A percentile compares a stretch with the other conserved stretches of the same genome.
Evolutionary conservation across 2,113 vertebrate genomes (phyloP).

Genomic region (Dendropsophus ebraccatus): DNA sequence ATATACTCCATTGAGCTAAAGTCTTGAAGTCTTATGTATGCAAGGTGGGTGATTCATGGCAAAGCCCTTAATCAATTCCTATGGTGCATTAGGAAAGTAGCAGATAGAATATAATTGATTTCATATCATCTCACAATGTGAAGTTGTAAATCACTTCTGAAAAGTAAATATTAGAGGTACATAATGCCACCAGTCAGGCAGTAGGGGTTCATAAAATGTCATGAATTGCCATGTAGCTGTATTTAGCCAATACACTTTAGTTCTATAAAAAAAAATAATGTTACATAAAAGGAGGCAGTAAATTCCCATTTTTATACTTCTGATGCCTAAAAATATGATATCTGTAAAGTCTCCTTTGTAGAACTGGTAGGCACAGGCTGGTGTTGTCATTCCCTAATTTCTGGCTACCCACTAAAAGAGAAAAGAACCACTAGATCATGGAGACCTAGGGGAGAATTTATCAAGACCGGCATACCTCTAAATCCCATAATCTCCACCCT

Average conservation of each 20-base stretch:
- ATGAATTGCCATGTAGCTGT: background rate
- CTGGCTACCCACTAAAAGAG: background rate
- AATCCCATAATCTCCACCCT: no score
- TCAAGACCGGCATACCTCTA: no score
- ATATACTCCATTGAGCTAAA: background rate
- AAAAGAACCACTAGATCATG: no score
- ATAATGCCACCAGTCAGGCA: background rate
- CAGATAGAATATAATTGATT: background rate
- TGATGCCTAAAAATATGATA: background rate
- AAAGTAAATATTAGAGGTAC: background rate
- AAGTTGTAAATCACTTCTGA: background rate
- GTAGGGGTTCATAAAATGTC: background rate
- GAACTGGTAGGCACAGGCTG: background rate
- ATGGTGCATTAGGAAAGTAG: background rate
- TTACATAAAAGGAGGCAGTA: no score
- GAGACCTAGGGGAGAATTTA: no score
- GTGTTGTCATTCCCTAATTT: background rate
- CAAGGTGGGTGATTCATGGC: no score
- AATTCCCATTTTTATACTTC: no score
- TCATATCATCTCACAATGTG: background rate
- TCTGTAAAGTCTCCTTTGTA: background rate
- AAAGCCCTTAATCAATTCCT: background rate
- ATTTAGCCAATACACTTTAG: background rate
- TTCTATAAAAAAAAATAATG: background rate
- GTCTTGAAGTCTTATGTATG: background rate